A percentile compares a stretch with the other conserved stretches of the same genome.
phyloP scores from a whole-genome alignment of 2,113 vertebrate species.

The Planiliza haematocheilus region DNA sequence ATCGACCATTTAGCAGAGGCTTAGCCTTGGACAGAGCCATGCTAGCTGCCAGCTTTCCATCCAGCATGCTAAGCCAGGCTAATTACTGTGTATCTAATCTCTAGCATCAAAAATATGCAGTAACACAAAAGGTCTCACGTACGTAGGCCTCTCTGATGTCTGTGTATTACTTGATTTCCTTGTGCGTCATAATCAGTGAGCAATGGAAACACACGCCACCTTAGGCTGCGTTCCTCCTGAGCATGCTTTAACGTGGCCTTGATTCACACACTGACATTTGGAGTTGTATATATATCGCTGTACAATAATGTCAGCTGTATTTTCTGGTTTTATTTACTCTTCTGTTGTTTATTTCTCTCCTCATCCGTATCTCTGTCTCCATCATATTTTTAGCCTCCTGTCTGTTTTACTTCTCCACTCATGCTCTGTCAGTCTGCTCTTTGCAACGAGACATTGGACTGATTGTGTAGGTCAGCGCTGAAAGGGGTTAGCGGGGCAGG shows the following conservation, averaged over 20 bases:
- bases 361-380: background rate
- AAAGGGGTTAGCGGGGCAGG: constrained; percentile 41
- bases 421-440: constrained; percentile 29
- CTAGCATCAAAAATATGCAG: background rate
- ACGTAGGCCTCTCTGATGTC: background rate
- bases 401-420: constrained; percentile 2
- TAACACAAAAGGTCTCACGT: background rate
- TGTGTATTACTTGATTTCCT: too few species aligned
- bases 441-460: constrained; percentile 36
- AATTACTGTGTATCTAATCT: too few species aligned
- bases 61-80: too few species aligned
- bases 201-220: background rate
- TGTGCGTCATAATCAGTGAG: background rate
- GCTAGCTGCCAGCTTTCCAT: too few species aligned
- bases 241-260: background rate
- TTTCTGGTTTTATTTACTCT: background rate
- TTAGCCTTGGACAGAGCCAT: too few species aligned
- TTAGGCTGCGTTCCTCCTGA: background rate
- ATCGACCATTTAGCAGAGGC: too few species aligned
- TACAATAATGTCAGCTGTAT: background rate
- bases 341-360: background rate
- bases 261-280: background rate
- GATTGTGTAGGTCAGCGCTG: constrained; percentile 53
- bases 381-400: background rate
- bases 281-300: too few species aligned